Conservation (phyloP, 2,888 invertebrate species). For the Cinara cedri region DNA sequence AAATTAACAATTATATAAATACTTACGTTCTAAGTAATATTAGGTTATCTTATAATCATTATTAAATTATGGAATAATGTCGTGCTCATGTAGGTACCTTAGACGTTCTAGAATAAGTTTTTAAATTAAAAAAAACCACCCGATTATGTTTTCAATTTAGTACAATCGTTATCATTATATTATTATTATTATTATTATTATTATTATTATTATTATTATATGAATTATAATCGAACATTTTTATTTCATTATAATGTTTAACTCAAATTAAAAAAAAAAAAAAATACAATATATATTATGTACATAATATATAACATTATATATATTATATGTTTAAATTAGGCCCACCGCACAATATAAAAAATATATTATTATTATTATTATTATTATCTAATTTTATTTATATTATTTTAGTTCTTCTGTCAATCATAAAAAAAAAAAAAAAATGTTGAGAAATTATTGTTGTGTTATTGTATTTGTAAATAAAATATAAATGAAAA, state of each 20-base stretch:
- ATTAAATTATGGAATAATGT: slow-evolving; percentile 49
- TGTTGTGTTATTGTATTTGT: slow-evolving; percentile 57
- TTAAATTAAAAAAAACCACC: slow-evolving; percentile 54
- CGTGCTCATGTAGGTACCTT: slow-evolving; percentile 55
- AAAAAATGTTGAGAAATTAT: slow-evolving; percentile 56
- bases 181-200: slow-evolving; percentile 23
- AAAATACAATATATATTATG: slow-evolving; percentile 29
- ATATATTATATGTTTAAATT: slow-evolving; percentile 36
- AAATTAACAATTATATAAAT: slow-evolving; percentile 35
- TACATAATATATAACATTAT: neutral
- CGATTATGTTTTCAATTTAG: slow-evolving; percentile 56
- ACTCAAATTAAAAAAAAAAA: slow-evolving; percentile 16
- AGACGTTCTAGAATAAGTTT: slow-evolving; percentile 46
- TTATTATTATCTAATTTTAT: slow-evolving; percentile 54
- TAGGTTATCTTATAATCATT: slow-evolving; percentile 54
- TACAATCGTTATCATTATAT: slow-evolving; percentile 56
- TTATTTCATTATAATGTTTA: slow-evolving; percentile 46
- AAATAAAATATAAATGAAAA: slow-evolving; percentile 56
- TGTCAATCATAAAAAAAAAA: slow-evolving; percentile 39
- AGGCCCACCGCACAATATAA: slow-evolving; percentile 52
- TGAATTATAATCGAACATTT: slow-evolving; percentile 49
- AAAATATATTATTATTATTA: slow-evolving; percentile 33
- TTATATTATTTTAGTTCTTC: slow-evolving; percentile 54
- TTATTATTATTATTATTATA: neutral
- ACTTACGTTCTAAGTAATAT: slow-evolving; percentile 53